These are phyloP conservation scores for Teleopsis dalmanni DNA, from an alignment of 1,140 invertebrate genomes.

Conservation along the genomic window DNA sequence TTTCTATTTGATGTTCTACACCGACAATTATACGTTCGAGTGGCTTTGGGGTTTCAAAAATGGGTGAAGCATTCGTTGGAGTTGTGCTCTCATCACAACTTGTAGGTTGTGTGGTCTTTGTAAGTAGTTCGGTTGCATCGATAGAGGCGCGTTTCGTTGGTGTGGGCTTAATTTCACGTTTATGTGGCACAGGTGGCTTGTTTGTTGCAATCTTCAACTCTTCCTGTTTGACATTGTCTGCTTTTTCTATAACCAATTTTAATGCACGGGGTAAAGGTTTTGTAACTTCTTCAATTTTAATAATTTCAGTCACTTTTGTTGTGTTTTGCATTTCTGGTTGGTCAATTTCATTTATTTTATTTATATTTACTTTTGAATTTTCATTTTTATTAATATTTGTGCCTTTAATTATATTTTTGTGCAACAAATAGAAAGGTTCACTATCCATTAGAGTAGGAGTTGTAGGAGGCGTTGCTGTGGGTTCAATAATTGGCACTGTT, in stretches of 20 bases:
- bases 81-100: not conserved
- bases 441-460: constrained; percentile 15
- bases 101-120: constrained; percentile 1
- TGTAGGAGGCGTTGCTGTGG: not conserved
- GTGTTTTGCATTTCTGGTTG: not conserved
- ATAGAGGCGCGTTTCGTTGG: constrained; percentile 24
- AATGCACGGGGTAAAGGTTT: not conserved
- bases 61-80: not conserved
- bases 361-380: no score
- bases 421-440: constrained; percentile 33
- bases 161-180: constrained; percentile 23
- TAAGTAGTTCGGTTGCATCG: not conserved
- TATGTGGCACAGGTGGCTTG: constrained; percentile 28
- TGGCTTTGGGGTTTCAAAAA: constrained; percentile 15
- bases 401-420: constrained; percentile 39
- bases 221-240: not conserved
- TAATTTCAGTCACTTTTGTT: not conserved
- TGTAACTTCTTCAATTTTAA: constrained; percentile 1
- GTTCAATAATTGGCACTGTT: not conserved
- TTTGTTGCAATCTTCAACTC: not conserved
- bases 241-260: not conserved
- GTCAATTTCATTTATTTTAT: no score
- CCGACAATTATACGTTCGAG: constrained; percentile 35
- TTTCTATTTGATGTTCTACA: constrained; percentile 11
- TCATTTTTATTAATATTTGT: no score